Evolutionary conservation across 2,113 vertebrate genomes (phyloP).

Genomic region (Pontoporia blainvillei): DNA sequence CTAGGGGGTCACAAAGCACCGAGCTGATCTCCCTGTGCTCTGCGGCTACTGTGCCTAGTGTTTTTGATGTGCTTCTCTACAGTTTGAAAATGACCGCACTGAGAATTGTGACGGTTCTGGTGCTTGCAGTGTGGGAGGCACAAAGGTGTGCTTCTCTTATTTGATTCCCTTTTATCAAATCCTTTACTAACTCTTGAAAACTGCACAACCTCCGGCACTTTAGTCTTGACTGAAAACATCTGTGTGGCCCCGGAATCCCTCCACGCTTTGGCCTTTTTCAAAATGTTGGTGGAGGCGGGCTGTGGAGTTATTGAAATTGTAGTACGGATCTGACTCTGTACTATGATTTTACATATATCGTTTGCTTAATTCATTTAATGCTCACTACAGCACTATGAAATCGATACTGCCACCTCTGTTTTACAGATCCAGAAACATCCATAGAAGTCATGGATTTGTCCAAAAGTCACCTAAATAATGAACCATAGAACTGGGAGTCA

Average conservation of each 20-base stretch:
- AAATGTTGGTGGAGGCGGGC: neutral
- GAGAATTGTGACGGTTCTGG: neutral
- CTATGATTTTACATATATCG: neutral
- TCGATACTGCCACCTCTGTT: neutral
- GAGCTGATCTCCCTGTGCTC: too few species aligned
- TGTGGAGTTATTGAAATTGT: neutral
- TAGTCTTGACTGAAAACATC: neutral
- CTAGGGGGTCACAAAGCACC: too few species aligned
- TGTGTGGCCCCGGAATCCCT: neutral
- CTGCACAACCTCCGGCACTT: neutral
- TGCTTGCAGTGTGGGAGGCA: neutral
- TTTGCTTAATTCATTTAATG: neutral
- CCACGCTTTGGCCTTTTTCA: neutral
- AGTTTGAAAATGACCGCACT: neutral
- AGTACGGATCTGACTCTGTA: neutral
- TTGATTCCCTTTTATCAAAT: neutral
- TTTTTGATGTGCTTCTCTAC: neutral
- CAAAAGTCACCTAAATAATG: neutral
- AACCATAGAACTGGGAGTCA: neutral
- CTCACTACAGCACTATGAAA: neutral
- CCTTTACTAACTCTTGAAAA: neutral
- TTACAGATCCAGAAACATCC: neutral
- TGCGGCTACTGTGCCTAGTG: neutral
- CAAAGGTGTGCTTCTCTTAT: neutral
- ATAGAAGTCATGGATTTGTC: neutral